These are phyloP conservation scores for Penaeus japonicus DNA, from an alignment of 1,140 invertebrate genomes.

Conservation along the genomic window DNA sequence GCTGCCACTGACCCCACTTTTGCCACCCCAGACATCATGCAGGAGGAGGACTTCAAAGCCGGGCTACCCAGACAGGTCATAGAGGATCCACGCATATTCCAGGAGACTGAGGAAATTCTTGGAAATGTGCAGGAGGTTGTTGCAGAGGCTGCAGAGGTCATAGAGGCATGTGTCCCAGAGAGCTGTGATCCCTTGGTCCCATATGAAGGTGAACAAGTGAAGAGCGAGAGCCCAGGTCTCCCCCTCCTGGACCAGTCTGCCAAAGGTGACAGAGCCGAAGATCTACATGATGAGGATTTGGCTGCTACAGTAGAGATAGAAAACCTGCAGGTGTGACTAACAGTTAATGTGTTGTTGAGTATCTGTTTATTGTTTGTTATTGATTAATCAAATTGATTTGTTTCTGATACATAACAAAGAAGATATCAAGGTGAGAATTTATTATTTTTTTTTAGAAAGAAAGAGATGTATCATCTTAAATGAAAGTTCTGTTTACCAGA, in stretches of 20 bases:
- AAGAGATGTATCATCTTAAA: too few relatives aligned
- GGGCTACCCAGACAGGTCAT: neutral
- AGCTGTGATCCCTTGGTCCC: too few relatives aligned
- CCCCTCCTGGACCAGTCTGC: too few relatives aligned
- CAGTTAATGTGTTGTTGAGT: neutral
- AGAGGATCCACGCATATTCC: neutral
- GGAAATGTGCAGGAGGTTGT: neutral
- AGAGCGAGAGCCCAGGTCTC: too few relatives aligned
- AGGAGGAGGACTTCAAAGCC: neutral
- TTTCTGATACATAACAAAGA: too few relatives aligned
- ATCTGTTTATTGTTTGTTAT: neutral
- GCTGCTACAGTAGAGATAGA: slow-evolving; percentile 32
- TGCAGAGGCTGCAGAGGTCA: too few relatives aligned
- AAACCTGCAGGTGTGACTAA: slow-evolving; percentile 45
- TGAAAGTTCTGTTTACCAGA: too few relatives aligned
- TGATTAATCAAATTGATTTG: neutral
- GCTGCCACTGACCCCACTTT: slow-evolving; percentile 20
- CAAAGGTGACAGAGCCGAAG: too few relatives aligned
- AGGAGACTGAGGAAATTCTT: neutral
- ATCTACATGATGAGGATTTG: neutral
- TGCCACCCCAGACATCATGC: slow-evolving; percentile 19
- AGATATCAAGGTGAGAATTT: too few relatives aligned
- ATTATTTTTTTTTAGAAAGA: too few relatives aligned
- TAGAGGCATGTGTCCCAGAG: neutral
- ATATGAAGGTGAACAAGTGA: too few relatives aligned